Base-by-base conservation (phyloP, 1,140 invertebrate genomes). In the Holotrichia oblita region DNA sequence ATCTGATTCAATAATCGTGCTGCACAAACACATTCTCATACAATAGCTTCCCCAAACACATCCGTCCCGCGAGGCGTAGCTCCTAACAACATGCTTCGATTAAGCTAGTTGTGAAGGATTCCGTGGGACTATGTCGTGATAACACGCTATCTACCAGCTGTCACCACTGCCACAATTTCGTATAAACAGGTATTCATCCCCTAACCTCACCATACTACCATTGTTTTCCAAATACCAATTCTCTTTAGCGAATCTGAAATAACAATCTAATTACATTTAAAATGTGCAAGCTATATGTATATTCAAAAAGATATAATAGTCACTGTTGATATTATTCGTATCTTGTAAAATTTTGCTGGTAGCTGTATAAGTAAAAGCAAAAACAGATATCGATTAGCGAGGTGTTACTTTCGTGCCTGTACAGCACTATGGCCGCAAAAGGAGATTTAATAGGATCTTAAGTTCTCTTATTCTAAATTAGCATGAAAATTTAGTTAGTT, bases 61-160 rank as follows among this genome's bases (percentile, higher is more conserved):
- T 24, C 61, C 61, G 22, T 27, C 61, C 22, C 14, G 61, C 61
- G 61, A 27, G 27, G 61, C 61, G 61, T 69, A 69, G 61, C 22
- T 69, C 61, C 61, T 74, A 74, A 74, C 41, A 74, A 74, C 14
- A 40, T 41, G 41, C 41, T 74, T 74, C 73, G 73, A 74, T 80
- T 78, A 78, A 77, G 78, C 27, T 9, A 22, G 61, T 48, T 44
- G 73, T 40, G 42, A 44, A 41, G 74, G 72, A 61, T 48, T 55
- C n/a, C 40, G 41, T 55, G 77, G 77, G 41, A 69, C 22, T 42
- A 80, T 80, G 64, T 78, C 80, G 80, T 80, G 80, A 76, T 59
- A 73, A 44, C 73, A 75, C 74, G 78, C 80, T 79, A 79, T 80
- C 80, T 80, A 76, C 73, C 77, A 79, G 77, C 80, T 80, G 80